Conservation (phyloP, 2,888 invertebrate genomes). For the Latrodectus elegans region DNA sequence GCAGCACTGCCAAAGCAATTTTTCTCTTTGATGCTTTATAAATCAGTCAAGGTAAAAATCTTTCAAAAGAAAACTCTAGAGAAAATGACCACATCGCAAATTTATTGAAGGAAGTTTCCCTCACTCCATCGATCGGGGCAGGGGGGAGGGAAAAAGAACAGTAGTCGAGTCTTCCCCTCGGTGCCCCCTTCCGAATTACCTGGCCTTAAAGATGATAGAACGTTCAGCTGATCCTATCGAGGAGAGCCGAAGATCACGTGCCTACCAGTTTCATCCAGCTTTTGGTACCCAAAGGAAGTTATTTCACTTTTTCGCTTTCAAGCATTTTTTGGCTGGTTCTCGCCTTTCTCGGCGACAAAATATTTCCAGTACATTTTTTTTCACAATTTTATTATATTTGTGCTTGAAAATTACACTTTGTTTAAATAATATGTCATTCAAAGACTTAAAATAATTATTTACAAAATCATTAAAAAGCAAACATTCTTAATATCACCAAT, state of each 20-base stretch:
- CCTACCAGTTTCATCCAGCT: constrained; percentile 43
- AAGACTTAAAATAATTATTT: no score
- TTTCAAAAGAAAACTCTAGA: background rate
- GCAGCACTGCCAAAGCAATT: no score
- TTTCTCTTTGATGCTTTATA: background rate
- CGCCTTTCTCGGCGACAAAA: background rate
- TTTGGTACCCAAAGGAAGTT: constrained; percentile 7
- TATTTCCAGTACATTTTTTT: no score
- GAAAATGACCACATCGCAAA: constrained; percentile 23
- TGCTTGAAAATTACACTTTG: no score
- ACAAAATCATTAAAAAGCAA: no score
- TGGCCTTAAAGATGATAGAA: constrained; percentile 48
- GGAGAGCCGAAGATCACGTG: constrained; percentile 45
- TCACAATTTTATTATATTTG: no score
- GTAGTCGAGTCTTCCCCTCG: background rate
- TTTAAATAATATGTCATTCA: no score
- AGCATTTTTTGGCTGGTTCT: background rate
- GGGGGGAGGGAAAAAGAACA: background rate
- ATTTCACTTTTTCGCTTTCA: background rate
- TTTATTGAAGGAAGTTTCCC: constrained; percentile 25
- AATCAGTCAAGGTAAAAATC: background rate
- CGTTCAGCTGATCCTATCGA: constrained; percentile 31
- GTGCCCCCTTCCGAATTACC: background rate
- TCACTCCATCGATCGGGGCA: constrained; percentile 8
- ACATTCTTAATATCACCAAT: no score